These are phyloP conservation scores for Myioborus miniatus DNA, from an alignment of 2,797 vertebrate species.

Conservation along the genomic window DNA sequence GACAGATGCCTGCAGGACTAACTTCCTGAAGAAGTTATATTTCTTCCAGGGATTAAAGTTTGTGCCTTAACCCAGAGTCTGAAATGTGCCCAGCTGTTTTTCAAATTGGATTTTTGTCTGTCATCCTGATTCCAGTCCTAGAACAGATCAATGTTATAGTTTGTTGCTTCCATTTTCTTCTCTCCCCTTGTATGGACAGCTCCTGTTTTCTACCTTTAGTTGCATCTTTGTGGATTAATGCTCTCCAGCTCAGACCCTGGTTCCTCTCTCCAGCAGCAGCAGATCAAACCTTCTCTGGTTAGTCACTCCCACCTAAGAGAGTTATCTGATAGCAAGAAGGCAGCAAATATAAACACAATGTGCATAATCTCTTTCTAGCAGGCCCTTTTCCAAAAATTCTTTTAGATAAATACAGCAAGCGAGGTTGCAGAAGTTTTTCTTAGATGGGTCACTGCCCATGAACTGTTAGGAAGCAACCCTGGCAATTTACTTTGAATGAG, in stretches of 20 bases:
- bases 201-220: background rate
- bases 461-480: background rate
- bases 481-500: background rate
- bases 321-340: background rate
- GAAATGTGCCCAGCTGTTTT: background rate
- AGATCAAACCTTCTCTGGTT: background rate
- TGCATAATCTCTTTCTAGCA: background rate
- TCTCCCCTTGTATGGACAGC: background rate
- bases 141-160: background rate
- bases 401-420: background rate
- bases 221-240: background rate
- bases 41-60: background rate
- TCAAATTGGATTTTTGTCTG: background rate
- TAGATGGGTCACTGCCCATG: background rate
- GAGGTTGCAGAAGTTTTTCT: background rate
- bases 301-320: background rate
- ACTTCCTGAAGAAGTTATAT: background rate
- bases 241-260: background rate
- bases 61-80: background rate
- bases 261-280: background rate
- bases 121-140: background rate
- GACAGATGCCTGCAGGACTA: background rate
- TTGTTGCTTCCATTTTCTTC: background rate
- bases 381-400: background rate
- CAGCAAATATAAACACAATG: background rate